These are phyloP conservation scores for Mormoops blainvillei DNA, from an alignment of 2,113 vertebrate species.

Conservation along the genomic window DNA sequence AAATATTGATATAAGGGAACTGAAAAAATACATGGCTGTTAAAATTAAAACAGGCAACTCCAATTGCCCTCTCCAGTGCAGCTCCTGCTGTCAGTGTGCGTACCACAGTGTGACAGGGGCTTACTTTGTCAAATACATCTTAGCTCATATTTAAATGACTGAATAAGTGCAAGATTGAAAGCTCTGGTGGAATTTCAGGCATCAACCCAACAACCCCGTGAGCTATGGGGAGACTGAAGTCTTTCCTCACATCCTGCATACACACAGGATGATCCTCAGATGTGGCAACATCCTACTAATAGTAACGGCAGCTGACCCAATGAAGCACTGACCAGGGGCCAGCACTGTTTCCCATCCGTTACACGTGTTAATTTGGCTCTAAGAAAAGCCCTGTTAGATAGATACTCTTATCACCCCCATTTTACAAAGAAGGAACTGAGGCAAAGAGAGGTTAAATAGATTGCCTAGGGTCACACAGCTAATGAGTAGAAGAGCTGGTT, in stretches of 20 bases:
- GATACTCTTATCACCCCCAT: not conserved
- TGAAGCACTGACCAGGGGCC: no score
- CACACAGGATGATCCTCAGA: not conserved
- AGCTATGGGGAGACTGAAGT: not conserved
- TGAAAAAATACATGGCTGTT: not conserved
- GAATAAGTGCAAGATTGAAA: not conserved
- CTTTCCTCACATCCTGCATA: no score
- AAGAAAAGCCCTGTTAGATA: not conserved
- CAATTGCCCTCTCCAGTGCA: not conserved
- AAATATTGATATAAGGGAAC: constrained; percentile 16
- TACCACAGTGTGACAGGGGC: not conserved
- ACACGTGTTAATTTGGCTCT: not conserved
- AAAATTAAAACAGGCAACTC: not conserved
- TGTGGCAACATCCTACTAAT: accelerated
- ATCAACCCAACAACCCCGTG: not conserved
- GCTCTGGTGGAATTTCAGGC: not conserved
- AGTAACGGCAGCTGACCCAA: no score
- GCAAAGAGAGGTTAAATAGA: not conserved
- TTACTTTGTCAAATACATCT: not conserved
- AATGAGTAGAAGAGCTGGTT: not conserved
- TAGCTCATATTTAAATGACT: not conserved
- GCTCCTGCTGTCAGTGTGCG: not conserved
- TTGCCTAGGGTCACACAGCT: not conserved
- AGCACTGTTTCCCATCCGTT: not conserved
- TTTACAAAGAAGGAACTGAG: not conserved